These are phyloP conservation scores for zebrafish (Danio rerio) DNA, from an alignment of 2,113 vertebrate species.

Conservation along the genomic window DNA sequence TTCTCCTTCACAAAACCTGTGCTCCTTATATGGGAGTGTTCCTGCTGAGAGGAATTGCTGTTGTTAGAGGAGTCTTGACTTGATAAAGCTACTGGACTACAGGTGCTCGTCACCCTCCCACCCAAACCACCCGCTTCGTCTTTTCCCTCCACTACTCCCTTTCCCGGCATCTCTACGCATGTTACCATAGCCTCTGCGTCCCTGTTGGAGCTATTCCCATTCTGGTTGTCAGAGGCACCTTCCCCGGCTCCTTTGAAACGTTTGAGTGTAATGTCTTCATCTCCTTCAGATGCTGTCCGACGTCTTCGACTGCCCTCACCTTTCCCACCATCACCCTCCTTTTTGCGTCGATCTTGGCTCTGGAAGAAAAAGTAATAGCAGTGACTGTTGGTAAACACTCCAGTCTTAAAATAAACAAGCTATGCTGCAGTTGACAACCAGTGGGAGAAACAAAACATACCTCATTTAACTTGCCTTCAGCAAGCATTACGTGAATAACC, in stretches of 20 bases:
- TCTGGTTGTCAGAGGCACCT: slow-evolving; percentile 75
- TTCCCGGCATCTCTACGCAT: slow-evolving; percentile 73
- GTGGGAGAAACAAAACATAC: slow-evolving; percentile 42
- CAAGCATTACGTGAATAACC: slow-evolving; percentile 91
- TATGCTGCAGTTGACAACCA: not conserved
- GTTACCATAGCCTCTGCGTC: slow-evolving; percentile 78
- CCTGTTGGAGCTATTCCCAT: slow-evolving; percentile 80
- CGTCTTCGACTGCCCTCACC: slow-evolving; percentile 88
- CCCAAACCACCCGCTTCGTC: slow-evolving; percentile 66
- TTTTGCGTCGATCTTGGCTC: slow-evolving; percentile 75
- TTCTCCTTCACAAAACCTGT: slow-evolving; percentile 94
- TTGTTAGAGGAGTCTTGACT: slow-evolving; percentile 62
- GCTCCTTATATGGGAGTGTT: slow-evolving; percentile 84
- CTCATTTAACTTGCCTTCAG: slow-evolving; percentile 68
- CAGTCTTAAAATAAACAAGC: not conserved
- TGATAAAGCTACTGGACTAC: slow-evolving; percentile 61
- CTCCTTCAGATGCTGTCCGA: slow-evolving; percentile 86
- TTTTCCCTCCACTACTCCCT: slow-evolving; percentile 22
- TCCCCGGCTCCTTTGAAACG: slow-evolving; percentile 87
- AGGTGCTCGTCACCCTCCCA: slow-evolving; percentile 68
- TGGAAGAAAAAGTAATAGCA: not conserved
- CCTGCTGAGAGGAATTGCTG: slow-evolving; percentile 78
- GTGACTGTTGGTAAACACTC: too few relatives aligned
- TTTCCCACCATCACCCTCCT: slow-evolving; percentile 82
- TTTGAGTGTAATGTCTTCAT: slow-evolving; percentile 90